A percentile compares a stretch with the other conserved stretches of the same genome.
phyloP scores from a whole-genome alignment of 1,140 invertebrate genomes.

The Lordiphosa clarofinis region DNA sequence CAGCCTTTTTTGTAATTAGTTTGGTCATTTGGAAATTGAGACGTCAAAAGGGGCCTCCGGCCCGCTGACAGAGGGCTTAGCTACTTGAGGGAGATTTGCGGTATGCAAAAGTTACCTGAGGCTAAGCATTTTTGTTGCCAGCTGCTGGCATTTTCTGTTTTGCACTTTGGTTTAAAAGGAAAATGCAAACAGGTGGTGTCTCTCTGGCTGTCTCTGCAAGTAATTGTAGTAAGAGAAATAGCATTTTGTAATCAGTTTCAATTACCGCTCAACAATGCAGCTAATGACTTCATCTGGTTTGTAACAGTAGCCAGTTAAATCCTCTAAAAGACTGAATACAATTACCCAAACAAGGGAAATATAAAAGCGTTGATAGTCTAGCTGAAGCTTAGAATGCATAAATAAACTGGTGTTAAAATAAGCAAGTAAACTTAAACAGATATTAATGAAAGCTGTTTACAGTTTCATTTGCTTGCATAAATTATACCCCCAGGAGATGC shows the following conservation, averaged over 20 bases:
- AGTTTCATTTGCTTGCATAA: no score
- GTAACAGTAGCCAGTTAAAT: no score
- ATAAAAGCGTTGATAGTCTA: no score
- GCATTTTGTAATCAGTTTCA: conserved; percentile 14
- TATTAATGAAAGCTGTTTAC: no score
- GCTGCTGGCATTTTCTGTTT: conserved; percentile 8
- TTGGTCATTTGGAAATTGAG: conserved; percentile 70
- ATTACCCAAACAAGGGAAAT: no score
- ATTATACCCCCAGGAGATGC: no score
- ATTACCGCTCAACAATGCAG: conserved; percentile 22
- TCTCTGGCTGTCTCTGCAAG: background rate
- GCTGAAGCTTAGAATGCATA: no score
- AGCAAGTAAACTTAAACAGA: no score
- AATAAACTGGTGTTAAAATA: no score
- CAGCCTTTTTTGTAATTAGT: conserved; percentile 58
- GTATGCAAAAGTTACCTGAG: conserved; percentile 33
- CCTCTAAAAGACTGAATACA: no score
- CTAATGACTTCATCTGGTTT: conserved; percentile 20
- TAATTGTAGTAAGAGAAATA: no score
- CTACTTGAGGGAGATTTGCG: conserved; percentile 48
- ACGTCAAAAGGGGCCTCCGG: conserved; percentile 37
- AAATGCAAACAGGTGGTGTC: conserved; percentile 32
- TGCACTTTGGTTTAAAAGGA: background rate
- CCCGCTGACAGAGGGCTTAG: conserved; percentile 6
- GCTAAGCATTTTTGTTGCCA: conserved; percentile 9